Evolutionary conservation across 2,797 vertebrate genomes (phyloP).

Genomic region (Gadopsis bispinosus): DNA sequence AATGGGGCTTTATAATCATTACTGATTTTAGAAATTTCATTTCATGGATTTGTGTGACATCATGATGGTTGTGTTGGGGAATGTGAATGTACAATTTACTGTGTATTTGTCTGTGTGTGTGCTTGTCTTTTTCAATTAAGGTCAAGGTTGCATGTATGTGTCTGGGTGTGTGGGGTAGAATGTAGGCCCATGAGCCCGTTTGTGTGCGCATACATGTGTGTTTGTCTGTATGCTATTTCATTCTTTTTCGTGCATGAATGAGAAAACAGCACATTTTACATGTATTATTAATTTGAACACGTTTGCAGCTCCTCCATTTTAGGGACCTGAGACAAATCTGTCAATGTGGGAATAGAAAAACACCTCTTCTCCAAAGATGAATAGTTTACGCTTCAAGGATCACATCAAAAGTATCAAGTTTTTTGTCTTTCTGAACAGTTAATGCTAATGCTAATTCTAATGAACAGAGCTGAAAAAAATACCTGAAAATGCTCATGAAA

Average conservation of each 20-base stretch:
- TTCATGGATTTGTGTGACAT: slow-evolving; percentile 34
- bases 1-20: slow-evolving; percentile 30
- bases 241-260: slow-evolving; percentile 14
- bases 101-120: not conserved
- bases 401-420: not conserved
- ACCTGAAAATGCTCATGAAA: not conserved
- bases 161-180: not conserved
- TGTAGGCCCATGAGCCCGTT: not conserved
- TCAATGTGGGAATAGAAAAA: slow-evolving; percentile 1
- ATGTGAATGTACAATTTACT: slow-evolving; percentile 13
- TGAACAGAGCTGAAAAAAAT: slow-evolving; percentile 1
- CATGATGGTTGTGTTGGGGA: slow-evolving; percentile 2
- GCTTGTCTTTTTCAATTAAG: slow-evolving; percentile 31
- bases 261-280: slow-evolving; percentile 21
- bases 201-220: slow-evolving; percentile 4
- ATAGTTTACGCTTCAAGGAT: not conserved
- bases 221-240: slow-evolving; percentile 14
- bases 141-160: not conserved
- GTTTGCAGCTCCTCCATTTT: slow-evolving; percentile 4
- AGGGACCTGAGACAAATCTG: not conserved
- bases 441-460: not conserved
- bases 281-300: slow-evolving; percentile 31
- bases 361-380: not conserved
- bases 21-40: slow-evolving; percentile 39
- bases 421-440: not conserved